Conservation (phyloP, 2,797 vertebrate genomes). For the Cirrhinus molitorella region DNA sequence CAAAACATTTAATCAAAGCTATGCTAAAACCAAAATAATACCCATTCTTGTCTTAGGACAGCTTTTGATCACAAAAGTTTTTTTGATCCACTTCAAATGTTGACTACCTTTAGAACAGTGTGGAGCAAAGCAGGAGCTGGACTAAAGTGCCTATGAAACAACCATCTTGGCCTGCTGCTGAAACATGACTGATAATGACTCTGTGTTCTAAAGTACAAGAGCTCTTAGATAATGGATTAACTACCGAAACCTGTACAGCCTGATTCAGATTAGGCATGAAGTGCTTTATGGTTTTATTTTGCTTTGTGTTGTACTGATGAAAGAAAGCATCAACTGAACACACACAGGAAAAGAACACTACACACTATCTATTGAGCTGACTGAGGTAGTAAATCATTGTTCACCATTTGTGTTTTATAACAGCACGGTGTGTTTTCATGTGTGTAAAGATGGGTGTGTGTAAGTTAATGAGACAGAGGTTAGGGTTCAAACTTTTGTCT, state of each 20-base stretch:
- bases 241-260: background rate
- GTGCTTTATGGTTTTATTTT: background rate
- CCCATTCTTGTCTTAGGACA: too few species aligned
- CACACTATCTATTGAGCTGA: background rate
- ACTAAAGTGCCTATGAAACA: background rate
- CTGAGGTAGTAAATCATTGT: background rate
- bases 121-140: slow-evolving; percentile 4
- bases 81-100: too few species aligned
- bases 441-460: background rate
- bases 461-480: background rate
- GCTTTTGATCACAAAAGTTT: too few species aligned
- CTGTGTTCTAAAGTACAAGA: background rate
- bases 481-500: background rate
- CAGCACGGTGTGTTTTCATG: background rate
- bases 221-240: slow-evolving; percentile 7
- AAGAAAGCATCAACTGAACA: background rate
- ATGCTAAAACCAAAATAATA: too few species aligned
- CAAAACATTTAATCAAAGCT: too few species aligned
- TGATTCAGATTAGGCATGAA: background rate
- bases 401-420: slow-evolving; percentile 4
- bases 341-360: background rate
- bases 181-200: background rate
- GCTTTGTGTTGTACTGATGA: slow-evolving; percentile 4
- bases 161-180: background rate
- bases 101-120: too few species aligned